These are phyloP conservation scores for Cavia aperea DNA, from an alignment of 2,113 vertebrate species.

Conservation along the genomic window DNA sequence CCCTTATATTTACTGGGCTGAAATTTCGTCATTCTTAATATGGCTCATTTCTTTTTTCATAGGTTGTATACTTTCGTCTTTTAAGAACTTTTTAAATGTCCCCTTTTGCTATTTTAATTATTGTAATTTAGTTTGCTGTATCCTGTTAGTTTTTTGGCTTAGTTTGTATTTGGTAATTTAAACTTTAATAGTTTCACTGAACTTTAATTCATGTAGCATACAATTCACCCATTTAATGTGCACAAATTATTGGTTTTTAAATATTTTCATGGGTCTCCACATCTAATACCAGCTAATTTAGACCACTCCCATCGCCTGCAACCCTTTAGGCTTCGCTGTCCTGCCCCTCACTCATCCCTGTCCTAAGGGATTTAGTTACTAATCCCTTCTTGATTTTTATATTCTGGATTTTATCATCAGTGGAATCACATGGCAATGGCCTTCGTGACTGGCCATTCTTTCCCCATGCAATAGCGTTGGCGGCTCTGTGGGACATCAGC, in stretches of 20 bases:
- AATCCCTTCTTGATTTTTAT: not conserved
- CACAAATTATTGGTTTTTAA: not conserved
- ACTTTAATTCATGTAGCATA: not conserved
- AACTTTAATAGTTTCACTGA: constrained; percentile 24
- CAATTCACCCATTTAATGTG: not conserved
- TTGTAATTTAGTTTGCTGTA: constrained; percentile 19
- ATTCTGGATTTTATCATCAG: not conserved
- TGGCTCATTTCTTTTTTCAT: constrained; percentile 14
- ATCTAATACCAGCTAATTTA: not conserved
- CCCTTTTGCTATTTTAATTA: constrained; percentile 32
- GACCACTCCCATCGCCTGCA: not conserved
- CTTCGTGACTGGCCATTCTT: not conserved
- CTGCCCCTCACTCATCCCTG: not conserved
- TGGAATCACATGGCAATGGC: not conserved
- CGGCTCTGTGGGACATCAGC: not conserved
- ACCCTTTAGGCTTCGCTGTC: not conserved
- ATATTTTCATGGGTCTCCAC: not conserved
- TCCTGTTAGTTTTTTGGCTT: constrained; percentile 5
- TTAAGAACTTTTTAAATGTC: not conserved
- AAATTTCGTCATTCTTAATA: not conserved
- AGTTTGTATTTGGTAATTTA: not conserved
- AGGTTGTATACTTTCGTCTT: constrained; percentile 30
- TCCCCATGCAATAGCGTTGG: not conserved
- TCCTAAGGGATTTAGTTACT: not conserved
- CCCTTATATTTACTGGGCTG: constrained; percentile 22